Evolutionary conservation across 2,797 vertebrate species (phyloP).

Genomic region (Pangasius macronema): DNA sequence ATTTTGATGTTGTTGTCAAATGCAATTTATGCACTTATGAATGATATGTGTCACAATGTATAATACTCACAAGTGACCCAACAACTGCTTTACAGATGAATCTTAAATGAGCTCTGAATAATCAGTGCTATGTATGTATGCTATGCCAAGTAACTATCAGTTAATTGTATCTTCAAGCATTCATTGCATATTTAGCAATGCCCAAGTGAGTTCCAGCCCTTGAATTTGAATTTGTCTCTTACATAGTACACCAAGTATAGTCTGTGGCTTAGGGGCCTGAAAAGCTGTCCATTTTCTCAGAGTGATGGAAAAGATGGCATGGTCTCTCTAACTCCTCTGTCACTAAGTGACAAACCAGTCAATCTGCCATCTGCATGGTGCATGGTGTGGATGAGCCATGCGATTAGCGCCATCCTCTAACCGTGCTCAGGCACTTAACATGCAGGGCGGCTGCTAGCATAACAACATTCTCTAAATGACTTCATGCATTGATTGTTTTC

Average conservation of each 20-base stretch:
- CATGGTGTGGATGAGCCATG: conserved; percentile 33
- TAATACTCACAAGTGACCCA: background rate
- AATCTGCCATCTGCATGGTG: conserved; percentile 41
- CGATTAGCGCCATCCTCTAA: conserved; percentile 27
- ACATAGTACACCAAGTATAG: background rate
- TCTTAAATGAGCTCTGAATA: background rate
- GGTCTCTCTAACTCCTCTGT: conserved; percentile 10
- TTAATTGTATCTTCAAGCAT: conserved; percentile 10
- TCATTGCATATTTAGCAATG: background rate
- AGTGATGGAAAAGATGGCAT: conserved; percentile 35
- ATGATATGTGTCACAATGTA: background rate
- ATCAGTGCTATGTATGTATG: background rate
- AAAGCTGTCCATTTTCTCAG: conserved; percentile 21
- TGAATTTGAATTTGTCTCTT: conserved; percentile 1
- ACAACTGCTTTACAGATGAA: background rate
- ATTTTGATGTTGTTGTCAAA: background rate
- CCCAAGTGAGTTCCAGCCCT: background rate
- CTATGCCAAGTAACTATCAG: background rate
- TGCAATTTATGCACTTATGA: background rate
- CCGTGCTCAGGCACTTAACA: conserved; percentile 25
- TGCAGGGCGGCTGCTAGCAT: conserved; percentile 33
- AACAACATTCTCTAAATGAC: conserved; percentile 27
- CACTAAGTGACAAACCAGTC: conserved; percentile 37
- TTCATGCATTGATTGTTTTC: conserved; percentile 22
- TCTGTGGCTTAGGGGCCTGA: background rate